Evolutionary conservation across 2,113 vertebrate species (phyloP), one percentile per base, ranked within the genome.

Genomic region (Hippocampus zosterae): DNA sequence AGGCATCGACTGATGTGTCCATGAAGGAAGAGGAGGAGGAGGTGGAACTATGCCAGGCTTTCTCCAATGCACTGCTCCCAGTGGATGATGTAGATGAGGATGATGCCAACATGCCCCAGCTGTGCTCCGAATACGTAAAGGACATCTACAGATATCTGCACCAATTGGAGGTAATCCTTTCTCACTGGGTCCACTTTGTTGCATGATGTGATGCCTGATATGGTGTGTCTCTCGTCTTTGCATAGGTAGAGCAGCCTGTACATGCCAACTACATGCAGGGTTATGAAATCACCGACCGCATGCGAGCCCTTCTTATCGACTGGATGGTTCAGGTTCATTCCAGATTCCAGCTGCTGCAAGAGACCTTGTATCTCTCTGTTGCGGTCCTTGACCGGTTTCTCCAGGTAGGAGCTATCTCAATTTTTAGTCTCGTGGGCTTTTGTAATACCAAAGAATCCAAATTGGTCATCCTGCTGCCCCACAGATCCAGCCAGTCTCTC

Each of bases 251-350:
- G 89, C 96, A 97, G 42, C 65, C 91, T 0, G 79, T 99, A 0
- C 90, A 75, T 0, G 90, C 94, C 0, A 85, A 69, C 50, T 98
- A 97, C 88, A 92, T 98, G 69, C 86, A 93, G 0, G 95, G 94
- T 1, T 93, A 92, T 29, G 90, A 91, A 0, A 92, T 96, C 81
- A 97, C 92, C 0, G 93, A 90, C 0, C 91, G 92, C 0, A 99
- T 99, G 97, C 90, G 96, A 0, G 93, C 95, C 0, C 92, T 98
- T 19, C 89, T 99, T n/a, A 84, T 99, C 1, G 96, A 99, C 86
- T 99, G 97, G 97, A 92, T 99, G 21, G 91, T 99, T 55, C 95
- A 98, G 80, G 96, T 99, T 23, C 96, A 98, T 82, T 93, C 93
- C 52, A 93, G 93, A 61, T 98, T 98, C 79, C 92, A 92, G 76